phyloP scores from a whole-genome alignment of 1,140 invertebrate species.

The Camponotus vicinus region DNA sequence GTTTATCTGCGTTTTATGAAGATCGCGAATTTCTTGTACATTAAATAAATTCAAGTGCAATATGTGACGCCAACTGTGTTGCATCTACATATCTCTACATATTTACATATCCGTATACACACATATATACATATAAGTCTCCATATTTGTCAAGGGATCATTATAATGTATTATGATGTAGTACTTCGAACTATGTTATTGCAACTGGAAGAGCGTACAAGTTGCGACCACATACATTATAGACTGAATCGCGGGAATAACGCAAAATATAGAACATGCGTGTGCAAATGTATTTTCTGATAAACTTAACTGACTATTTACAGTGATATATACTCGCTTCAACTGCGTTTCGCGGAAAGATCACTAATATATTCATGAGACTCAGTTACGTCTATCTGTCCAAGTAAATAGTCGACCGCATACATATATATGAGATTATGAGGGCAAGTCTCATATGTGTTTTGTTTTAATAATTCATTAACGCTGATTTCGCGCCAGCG shows the following conservation, averaged over 20 bases:
- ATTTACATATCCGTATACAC: background rate
- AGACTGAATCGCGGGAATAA: slow-evolving; percentile 51
- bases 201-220: slow-evolving; percentile 36
- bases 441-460: background rate
- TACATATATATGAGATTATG: background rate
- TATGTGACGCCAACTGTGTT: background rate
- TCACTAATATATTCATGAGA: slow-evolving; percentile 28
- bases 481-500: slow-evolving; percentile 10
- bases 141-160: slow-evolving; percentile 56
- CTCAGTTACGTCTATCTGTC: slow-evolving; percentile 11
- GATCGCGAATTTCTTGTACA: background rate
- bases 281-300: slow-evolving; percentile 58
- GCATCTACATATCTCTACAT: background rate
- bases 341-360: slow-evolving; percentile 24
- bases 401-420: background rate
- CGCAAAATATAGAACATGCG: slow-evolving; percentile 48
- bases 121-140: background rate
- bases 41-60: slow-evolving; percentile 18
- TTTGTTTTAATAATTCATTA: slow-evolving; percentile 50
- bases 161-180: slow-evolving; percentile 63
- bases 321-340: slow-evolving; percentile 54
- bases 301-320: slow-evolving; percentile 63
- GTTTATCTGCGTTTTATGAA: background rate
- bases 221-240: slow-evolving; percentile 52
- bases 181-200: slow-evolving; percentile 53